phyloP scores from a whole-genome alignment of 2,888 invertebrate genomes.

The Cataglyphis livida region DNA sequence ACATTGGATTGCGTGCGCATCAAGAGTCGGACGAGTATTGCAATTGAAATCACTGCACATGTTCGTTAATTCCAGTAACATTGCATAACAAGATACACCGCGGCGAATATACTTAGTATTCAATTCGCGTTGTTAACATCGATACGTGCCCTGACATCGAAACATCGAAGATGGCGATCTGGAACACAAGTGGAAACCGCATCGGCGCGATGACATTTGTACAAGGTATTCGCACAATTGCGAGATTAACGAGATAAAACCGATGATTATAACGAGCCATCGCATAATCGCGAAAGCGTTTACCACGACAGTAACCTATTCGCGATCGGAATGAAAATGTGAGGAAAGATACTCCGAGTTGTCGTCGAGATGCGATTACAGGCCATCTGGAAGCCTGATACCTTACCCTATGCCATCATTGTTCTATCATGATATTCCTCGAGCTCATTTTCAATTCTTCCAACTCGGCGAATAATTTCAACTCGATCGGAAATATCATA shows the following conservation, averaged over 20 bases:
- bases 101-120: slow-evolving; percentile 33
- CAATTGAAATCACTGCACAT: slow-evolving; percentile 35
- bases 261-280: not conserved
- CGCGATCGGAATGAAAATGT: not conserved
- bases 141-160: slow-evolving; percentile 31
- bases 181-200: slow-evolving; percentile 50
- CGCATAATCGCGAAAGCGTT: not conserved
- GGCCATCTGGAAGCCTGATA: not conserved
- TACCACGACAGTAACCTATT: not conserved
- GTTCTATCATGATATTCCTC: slow-evolving; percentile 19
- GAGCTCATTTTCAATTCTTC: slow-evolving; percentile 17
- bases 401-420: not conserved
- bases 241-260: slow-evolving; percentile 42
- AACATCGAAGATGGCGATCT: slow-evolving; percentile 60
- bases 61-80: slow-evolving; percentile 23
- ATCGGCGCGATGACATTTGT: slow-evolving; percentile 55
- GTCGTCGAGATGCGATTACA: not conserved
- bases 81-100: slow-evolving; percentile 21
- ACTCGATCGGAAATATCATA: slow-evolving; percentile 28
- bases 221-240: slow-evolving; percentile 53
- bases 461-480: slow-evolving; percentile 50
- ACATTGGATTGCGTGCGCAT: slow-evolving; percentile 23
- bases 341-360: not conserved
- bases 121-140: slow-evolving; percentile 17
- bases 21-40: slow-evolving; percentile 20